These are phyloP conservation scores for Pimephales promelas DNA, from an alignment of 2,113 vertebrate genomes.

Conservation along the genomic window DNA sequence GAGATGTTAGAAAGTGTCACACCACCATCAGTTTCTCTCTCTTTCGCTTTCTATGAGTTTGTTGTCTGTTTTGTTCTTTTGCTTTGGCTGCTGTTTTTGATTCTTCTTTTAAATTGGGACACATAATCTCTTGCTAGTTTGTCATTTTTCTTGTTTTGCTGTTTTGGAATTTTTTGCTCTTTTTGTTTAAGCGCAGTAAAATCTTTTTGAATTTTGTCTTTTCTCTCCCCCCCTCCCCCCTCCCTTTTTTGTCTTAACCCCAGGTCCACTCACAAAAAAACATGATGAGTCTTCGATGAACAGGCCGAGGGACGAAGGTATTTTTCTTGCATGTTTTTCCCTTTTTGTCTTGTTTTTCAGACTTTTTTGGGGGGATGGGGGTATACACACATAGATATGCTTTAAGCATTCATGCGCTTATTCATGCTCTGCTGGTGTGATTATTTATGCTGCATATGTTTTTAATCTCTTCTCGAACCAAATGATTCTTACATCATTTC, in stretches of 20 bases:
- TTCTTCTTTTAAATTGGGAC: constrained; percentile 44
- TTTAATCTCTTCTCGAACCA: constrained; percentile 6
- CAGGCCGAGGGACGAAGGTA: constrained; percentile 82
- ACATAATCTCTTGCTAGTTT: constrained; percentile 29
- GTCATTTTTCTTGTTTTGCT: constrained; percentile 51
- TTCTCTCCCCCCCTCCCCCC: constrained; percentile 67
- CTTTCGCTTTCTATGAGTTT: constrained; percentile 35
- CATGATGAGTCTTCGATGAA: constrained; percentile 80
- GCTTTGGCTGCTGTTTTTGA: constrained; percentile 42
- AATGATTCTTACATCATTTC: constrained; percentile 25
- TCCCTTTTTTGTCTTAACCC: constrained; percentile 75
- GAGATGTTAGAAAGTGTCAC: constrained; percentile 19
- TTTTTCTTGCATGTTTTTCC: constrained; percentile 75
- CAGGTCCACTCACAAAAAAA: constrained; percentile 92
- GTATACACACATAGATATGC: constrained; percentile 27
- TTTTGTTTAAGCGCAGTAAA: constrained; percentile 56
- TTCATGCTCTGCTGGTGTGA: constrained; percentile 7
- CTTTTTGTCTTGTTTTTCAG: constrained; percentile 66
- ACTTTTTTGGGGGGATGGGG: constrained; percentile 56
- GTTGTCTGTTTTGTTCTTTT: constrained; percentile 37
- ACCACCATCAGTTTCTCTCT: constrained; percentile 5
- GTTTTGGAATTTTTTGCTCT: constrained; percentile 52
- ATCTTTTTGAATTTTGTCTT: constrained; percentile 68
- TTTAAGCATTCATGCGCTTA: constrained; percentile 2
- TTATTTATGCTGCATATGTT: constrained; percentile 19